Evolutionary conservation across 2,113 vertebrate genomes (phyloP).

Genomic region (Sorex fumeus): DNA sequence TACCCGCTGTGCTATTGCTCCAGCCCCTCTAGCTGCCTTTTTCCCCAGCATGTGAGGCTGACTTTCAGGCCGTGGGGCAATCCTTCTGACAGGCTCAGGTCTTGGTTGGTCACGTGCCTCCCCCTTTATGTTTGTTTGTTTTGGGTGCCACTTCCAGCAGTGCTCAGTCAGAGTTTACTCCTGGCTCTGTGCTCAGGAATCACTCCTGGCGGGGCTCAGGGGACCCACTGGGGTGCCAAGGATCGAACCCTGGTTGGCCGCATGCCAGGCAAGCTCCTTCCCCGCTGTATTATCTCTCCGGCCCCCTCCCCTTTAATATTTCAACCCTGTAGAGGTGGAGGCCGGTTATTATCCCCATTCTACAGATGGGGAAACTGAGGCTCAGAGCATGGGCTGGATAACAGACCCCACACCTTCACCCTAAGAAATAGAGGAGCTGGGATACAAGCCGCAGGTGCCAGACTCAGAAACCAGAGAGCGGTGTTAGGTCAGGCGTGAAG

Average conservation of each 20-base stretch:
- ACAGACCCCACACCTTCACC: neutral
- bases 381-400: neutral
- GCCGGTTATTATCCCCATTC: neutral
- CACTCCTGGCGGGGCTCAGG: too few species aligned
- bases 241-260: too few species aligned
- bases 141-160: too few species aligned
- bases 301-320: neutral
- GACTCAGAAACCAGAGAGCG: conserved; percentile 23
- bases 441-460: neutral
- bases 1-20: too few species aligned
- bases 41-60: too few species aligned
- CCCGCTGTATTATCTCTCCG: too few species aligned
- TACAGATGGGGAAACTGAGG: conserved; percentile 42
- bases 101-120: neutral
- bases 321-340: neutral
- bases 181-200: too few species aligned
- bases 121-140: neutral
- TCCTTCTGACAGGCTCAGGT: neutral
- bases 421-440: neutral
- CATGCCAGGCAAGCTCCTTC: too few species aligned
- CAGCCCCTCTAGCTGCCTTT: too few species aligned
- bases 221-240: too few species aligned
- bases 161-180: too few species aligned
- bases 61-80: too few species aligned
- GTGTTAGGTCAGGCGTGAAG: conserved; percentile 1